A percentile compares a stretch with the other conserved stretches of the same genome.
Conservation (phyloP, 2,888 invertebrate genomes). For the Adelognathus sp. region DNA sequence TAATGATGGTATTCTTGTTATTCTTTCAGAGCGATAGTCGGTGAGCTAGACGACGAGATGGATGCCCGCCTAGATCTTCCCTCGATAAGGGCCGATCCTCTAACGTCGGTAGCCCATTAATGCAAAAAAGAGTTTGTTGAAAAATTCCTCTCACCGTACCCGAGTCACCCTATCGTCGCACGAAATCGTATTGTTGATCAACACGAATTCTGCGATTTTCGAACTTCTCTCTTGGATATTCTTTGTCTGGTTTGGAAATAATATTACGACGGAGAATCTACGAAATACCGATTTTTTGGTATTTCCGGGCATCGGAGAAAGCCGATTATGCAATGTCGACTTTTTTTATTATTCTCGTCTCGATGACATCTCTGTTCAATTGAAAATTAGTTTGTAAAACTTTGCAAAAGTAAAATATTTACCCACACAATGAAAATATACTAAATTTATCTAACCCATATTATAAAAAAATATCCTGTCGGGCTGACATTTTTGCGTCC, state of each 20-base stretch:
- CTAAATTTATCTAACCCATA: slow-evolving; percentile 1
- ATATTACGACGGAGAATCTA: not conserved
- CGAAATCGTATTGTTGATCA: not conserved
- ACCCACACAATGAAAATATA: slow-evolving; percentile 31
- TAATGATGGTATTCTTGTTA: not conserved
- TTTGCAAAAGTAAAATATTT: not conserved
- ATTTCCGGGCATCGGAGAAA: not conserved
- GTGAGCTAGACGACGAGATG: slow-evolving; percentile 91
- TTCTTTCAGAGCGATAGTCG: slow-evolving; percentile 88
- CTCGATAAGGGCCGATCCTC: slow-evolving; percentile 91
- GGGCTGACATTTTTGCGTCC: too few relatives aligned
- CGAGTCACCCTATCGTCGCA: not conserved
- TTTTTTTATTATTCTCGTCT: not conserved
- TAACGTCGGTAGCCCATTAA: slow-evolving; percentile 91
- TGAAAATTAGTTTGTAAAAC: not conserved
- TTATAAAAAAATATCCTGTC: not conserved
- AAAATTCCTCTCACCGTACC: not conserved
- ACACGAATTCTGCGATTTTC: not conserved
- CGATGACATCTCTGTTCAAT: not conserved
- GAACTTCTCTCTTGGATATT: too few relatives aligned
- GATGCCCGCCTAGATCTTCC: slow-evolving; percentile 91
- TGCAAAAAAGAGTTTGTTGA: slow-evolving; percentile 18
- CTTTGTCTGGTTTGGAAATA: not conserved
- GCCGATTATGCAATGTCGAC: not conserved
- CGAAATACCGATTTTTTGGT: not conserved